A percentile compares a stretch with the other conserved stretches of the same genome.
These are phyloP conservation scores for Pheosia tremula DNA, from an alignment of 2,888 invertebrate genomes.

Conservation along the genomic window DNA sequence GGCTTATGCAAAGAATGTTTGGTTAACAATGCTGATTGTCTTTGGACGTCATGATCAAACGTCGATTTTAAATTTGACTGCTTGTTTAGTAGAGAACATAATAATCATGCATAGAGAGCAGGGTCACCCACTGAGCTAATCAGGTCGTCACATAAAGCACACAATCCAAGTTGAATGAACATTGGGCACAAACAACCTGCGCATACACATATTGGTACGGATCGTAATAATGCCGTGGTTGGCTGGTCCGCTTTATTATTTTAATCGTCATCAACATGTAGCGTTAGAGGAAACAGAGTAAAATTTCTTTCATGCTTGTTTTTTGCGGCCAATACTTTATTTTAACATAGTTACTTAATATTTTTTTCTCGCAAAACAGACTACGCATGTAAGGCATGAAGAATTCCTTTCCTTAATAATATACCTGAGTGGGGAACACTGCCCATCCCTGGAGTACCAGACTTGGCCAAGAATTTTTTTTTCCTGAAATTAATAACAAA, in stretches of 20 bases:
- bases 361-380: too few species aligned
- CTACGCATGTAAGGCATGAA: too few species aligned
- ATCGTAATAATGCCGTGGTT: slow-evolving; percentile 57
- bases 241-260: slow-evolving; percentile 72
- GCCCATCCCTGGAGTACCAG: too few species aligned
- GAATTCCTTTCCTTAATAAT: too few species aligned
- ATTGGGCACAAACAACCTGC: slow-evolving; percentile 49
- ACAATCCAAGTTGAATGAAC: slow-evolving; percentile 24
- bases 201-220: slow-evolving; percentile 54
- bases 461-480: too few species aligned
- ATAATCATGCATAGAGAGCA: too few species aligned
- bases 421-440: too few species aligned
- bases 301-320: background rate
- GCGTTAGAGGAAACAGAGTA: slow-evolving; percentile 38
- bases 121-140: too few species aligned
- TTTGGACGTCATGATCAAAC: background rate
- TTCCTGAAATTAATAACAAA: too few species aligned
- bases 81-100: too few species aligned
- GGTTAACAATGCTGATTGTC: background rate
- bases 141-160: slow-evolving; percentile 7
- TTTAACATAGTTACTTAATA: too few species aligned
- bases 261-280: slow-evolving; percentile 73
- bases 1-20: slow-evolving; percentile 1
- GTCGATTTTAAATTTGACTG: background rate
- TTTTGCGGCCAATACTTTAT: too few species aligned